phyloP scores from a whole-genome alignment of 1,140 invertebrate species.

The Ostrea denselamellosa region DNA sequence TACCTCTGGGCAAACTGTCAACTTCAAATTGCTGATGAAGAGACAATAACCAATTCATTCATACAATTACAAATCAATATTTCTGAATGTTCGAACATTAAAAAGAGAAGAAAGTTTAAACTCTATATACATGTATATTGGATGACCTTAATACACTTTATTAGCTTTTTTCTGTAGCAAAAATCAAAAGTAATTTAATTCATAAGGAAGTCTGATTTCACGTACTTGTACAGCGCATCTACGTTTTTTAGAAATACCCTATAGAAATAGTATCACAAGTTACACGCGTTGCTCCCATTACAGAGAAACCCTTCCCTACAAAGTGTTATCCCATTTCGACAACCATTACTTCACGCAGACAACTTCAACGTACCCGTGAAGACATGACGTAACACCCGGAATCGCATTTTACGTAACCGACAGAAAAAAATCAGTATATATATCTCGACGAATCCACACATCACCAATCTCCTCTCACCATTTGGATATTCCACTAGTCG shows the following conservation, averaged over 20 bases:
- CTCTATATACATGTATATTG: too few species aligned
- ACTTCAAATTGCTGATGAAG: too few species aligned
- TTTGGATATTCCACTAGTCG: constrained; percentile 20
- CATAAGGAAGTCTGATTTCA: background rate
- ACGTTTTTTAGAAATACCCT: background rate
- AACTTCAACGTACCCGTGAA: background rate
- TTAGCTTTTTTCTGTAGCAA: too few species aligned
- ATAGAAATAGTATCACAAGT: background rate
- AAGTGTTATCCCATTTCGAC: background rate
- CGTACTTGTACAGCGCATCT: background rate
- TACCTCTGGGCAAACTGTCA: too few species aligned
- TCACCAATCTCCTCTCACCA: constrained; percentile 6
- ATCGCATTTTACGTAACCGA: background rate
- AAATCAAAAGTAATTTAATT: background rate
- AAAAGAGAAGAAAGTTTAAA: too few species aligned
- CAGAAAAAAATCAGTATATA: background rate
- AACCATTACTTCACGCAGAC: background rate
- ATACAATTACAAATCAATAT: too few species aligned
- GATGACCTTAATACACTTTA: too few species aligned
- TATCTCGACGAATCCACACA: background rate
- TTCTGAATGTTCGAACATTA: too few species aligned
- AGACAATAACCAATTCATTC: too few species aligned
- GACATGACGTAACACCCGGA: background rate
- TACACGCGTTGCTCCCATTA: background rate
- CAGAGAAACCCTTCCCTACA: background rate